Evolutionary conservation across 2,888 invertebrate species (phyloP), one percentile per base, ranked within the genome.

Genomic region (Drosophila sordidapex): DNA sequence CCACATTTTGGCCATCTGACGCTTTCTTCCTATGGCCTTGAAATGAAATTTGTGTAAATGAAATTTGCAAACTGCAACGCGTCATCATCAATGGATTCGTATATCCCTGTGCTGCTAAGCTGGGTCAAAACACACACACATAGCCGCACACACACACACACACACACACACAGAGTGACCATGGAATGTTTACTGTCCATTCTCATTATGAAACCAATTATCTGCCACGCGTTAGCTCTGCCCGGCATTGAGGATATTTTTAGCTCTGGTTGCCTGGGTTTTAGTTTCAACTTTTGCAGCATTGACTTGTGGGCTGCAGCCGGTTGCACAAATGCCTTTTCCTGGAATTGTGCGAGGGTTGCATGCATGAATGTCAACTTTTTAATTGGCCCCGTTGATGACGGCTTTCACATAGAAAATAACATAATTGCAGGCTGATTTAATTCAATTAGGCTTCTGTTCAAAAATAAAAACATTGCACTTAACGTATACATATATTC

Each of bases 21-120:
- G 49, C 25, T 36, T 36, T 46, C 7, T 15, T 15, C 29, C n/a
- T 36, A 25, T 46, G 62, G 13, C 85, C 83, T 85, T 89, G 88
- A 76, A 25, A 74, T 64, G 56, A 53, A 70, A 72, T 72, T 83
- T 90, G 89, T 87, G 79, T 87, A 88, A 87, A 87, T 87, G 90
- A 90, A 88, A 76, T 63, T 73, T 51, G 52, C 58, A 63, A 43
- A 43, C 27, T 53, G 59, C 59, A 35, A 46, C 67, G 74, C 86
- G 86, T 83, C 83, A 83, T 83, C 83, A 79, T 8, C 46, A 87
- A 87, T n/a, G 71, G 67, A 51, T 52, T 33, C 27, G 10, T 31
- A 0, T 13, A 13, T 52, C 21, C 31, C 6, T n/a, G 18, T 13
- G 54, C 36, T 6, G 21, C 54, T n/a, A 13, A 33, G 27, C 36